Base-by-base conservation (phyloP, 1,140 invertebrate species). In the Megalopta genalis region DNA sequence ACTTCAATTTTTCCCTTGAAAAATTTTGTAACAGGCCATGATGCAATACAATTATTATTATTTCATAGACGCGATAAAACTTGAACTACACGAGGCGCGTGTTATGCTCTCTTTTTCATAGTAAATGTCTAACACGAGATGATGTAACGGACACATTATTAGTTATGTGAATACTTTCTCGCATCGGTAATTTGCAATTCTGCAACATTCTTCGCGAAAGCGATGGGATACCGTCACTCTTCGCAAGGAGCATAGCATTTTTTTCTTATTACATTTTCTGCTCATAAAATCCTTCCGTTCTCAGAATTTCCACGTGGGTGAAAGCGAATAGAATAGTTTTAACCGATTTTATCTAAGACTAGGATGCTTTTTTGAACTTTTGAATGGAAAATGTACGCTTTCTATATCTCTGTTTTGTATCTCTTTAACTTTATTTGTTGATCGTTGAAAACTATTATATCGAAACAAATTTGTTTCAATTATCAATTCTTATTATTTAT, bases 101-200 rank as follows among this genome's bases (percentile, higher is more conserved):
- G 37, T 39, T 39, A 39, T 39, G 57, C 12, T 64, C 52, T 27
- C 27, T 21, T 52, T 21, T 64, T 52, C 23, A 21, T n/a, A 27
- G 32, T n/a, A 54, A 52, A 42, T 71, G 46, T 54, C 60, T 71
- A 63, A 72, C n/a, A n/a, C 25, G 37, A 2, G 10, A 60, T 79
- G 71, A 66, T n/a, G 39, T 49, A 79, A 79, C n/a, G 16, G 6
- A 46, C 21, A 39, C 25, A 32, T 54, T 73, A 46, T 74, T 60
- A 49, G 70, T 73, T 65, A 65, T 66, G 62, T 52, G 69, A 72
- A 70, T 66, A 80, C 65, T 80, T 76, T 80, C 78, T 76, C 78
- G 65, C 37, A 73, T 63, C 65, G 46, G 21, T 37, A 64, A 73
- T 72, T 73, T 37, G 59, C 69, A 70, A 18, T 74, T 75, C 54